Base-by-base conservation (phyloP, 2,797 vertebrate species). In the Margarornis squamiger region DNA sequence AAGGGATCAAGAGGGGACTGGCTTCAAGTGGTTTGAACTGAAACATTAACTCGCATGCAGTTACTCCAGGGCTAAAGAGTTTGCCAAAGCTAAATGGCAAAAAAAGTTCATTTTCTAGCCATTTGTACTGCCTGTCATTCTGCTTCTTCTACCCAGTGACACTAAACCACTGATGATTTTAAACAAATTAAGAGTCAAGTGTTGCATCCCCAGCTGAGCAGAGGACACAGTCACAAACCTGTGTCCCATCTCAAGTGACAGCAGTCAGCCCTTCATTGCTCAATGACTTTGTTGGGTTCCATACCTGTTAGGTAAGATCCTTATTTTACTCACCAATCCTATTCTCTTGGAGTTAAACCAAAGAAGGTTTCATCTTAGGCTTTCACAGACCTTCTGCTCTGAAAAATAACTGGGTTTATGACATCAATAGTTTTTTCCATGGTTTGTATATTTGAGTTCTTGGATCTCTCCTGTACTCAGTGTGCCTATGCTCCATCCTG, bases 161-260 rank as follows among this genome's bases (percentile, higher is more conserved):
- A 54, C 61, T 36, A 66, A 79, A 41, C 7, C 43, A n/a, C 34
- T 46, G 34, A 9, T 14, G 14, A 20, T 71, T 88, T 71, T 41
- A 77, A 55, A 39, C 4, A 34, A 57, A 74, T 46, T 38, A 81
- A 63, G 34, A 75, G 22, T 10, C 41, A 81, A 2, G 0, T 57
- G 14, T 34, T 77, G 15, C 14, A 18, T 46, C 23, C 12, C 5
- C 8, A 81, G 26, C 2, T 0, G 0, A 74, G n/a, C 29, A 59
- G 45, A 88, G 18, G 45, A 14, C 13, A 16, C 8, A 7, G 49
- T 23, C 12, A n/a, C 22, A 9, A 36, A 67, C 34, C 12, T 20
- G 5, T 29, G 29, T 5, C 32, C 15, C 8, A 46, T n/a, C 61
- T 72, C 23, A 49, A 75, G 26, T 12, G 41, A 19, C 26, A 81